A percentile compares a stretch with the other conserved stretches of the same genome.
Evolutionary conservation across 2,888 invertebrate species (phyloP).

Genomic region (Lepidocyrtoides sp.): DNA sequence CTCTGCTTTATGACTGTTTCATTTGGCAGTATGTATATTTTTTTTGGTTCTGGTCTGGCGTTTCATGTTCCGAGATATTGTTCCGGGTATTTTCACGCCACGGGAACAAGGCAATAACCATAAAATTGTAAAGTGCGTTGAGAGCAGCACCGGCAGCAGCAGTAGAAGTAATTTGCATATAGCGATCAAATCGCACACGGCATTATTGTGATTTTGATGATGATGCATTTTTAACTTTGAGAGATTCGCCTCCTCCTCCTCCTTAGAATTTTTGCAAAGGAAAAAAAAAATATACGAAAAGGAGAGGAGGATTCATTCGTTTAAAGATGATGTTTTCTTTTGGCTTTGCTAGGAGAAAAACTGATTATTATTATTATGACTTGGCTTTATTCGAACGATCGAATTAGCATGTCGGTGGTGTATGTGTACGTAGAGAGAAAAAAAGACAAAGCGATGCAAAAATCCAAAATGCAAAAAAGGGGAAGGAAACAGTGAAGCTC

Average conservation of each 20-base stretch:
- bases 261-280: background rate
- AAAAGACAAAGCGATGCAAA: background rate
- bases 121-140: background rate
- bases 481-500: background rate
- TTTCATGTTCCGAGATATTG: too few relatives aligned
- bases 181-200: background rate
- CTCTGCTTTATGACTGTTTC: too few relatives aligned
- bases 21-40: too few relatives aligned
- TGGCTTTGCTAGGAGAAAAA: background rate
- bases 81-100: too few relatives aligned
- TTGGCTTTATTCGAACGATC: constrained; percentile 2
- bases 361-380: background rate
- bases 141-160: background rate
- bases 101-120: background rate
- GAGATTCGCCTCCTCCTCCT: background rate
- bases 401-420: too few relatives aligned
- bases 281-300: too few relatives aligned
- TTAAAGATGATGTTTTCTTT: background rate
- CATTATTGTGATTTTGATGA: background rate
- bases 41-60: too few relatives aligned
- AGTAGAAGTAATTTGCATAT: too few relatives aligned
- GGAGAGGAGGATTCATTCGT: too few relatives aligned
- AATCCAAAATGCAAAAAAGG: constrained; percentile 15
- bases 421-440: too few relatives aligned
- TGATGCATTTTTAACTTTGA: background rate